Base-by-base conservation (phyloP, 30 jellyfish, hydroid and myxozoan genomes). In the Cassiopea andromeda region DNA sequence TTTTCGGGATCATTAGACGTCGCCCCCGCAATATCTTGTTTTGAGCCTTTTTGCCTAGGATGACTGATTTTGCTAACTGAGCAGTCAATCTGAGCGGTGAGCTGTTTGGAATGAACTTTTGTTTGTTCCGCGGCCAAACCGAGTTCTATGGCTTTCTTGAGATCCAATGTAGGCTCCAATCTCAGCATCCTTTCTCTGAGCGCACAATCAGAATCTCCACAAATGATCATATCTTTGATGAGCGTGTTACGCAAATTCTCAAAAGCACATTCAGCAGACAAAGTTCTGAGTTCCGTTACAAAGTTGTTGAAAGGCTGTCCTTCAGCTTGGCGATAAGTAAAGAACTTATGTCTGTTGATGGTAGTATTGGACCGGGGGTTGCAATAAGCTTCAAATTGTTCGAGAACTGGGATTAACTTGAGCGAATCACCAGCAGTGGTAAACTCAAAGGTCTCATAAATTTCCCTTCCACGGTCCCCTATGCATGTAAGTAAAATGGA, bases 211-310 rank as follows among this genome's bases (percentile, higher is more conserved):
- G 81, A 73, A 54, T 44, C 90, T 85, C 93, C 38, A 27, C 38
- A 27, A 27, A 27, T 27, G 38, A 27, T 27, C 38, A 27, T 27
- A 27, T 27, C 38, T 57, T 76, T 75, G 38, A 85, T 73, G 89
- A 85, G 89, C 48, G 85, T 74, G 90, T 85, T 91, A 58, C 73
- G 81, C 80, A 85, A 76, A 13, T 46, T 85, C 14, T 69, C 82
- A 58, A 85, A 85, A 16, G 57, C 93, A 76, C 93, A 85, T 73
- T 85, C 93, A 83, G 92, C 92, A 83, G 92, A 69, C 85, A 83
- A 83, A 46, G 85, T 69, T 83, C 48, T 68, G 75, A 83, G 92
- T 71, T 66, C 85, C 50, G 76, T 83, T 54, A 83, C 92, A 83
- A 83, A 83, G 7, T 27, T 48, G 69, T 83, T 83, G 77, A 71